phyloP scores from a whole-genome alignment of 1,140 invertebrate genomes.

The Palaemon carinicauda region DNA sequence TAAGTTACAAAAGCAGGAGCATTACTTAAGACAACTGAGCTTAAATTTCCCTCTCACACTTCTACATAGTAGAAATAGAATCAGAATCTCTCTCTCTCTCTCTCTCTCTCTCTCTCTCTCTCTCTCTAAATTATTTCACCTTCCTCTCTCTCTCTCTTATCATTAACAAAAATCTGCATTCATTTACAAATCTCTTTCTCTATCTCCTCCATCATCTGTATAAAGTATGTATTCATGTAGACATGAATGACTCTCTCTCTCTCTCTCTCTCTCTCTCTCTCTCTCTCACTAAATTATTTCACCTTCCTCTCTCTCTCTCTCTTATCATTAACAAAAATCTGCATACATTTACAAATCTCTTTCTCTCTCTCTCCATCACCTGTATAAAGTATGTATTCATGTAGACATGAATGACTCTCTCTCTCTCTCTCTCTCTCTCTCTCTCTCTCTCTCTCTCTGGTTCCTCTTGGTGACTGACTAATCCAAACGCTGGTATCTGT shows the following conservation, averaged over 20 bases:
- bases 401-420: background rate
- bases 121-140: background rate
- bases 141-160: background rate
- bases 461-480: background rate
- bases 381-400: background rate
- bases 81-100: background rate
- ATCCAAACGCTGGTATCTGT: no score
- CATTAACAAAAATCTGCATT: no score
- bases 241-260: background rate
- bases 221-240: background rate
- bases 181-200: no score
- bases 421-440: background rate
- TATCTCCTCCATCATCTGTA: no score
- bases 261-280: background rate
- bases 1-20: no score
- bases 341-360: background rate
- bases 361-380: background rate
- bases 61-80: background rate
- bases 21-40: no score
- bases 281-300: background rate
- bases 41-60: background rate
- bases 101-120: background rate
- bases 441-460: background rate
- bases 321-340: background rate
- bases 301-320: background rate